Evolutionary conservation across 2,797 vertebrate genomes (phyloP).

Genomic region (Pseudochaenichthys georgianus): DNA sequence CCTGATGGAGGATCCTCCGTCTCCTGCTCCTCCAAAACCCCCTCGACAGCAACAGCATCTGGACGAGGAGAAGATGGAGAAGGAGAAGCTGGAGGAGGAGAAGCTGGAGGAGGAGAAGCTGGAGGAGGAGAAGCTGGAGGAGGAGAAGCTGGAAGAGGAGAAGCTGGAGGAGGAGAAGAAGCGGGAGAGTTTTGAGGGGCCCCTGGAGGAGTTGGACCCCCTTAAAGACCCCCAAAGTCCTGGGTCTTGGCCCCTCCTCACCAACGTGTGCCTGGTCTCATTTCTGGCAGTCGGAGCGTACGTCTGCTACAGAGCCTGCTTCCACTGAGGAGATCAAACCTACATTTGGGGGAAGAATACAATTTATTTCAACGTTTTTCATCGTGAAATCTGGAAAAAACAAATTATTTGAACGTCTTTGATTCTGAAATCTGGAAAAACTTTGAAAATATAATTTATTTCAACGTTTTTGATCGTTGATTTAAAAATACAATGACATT

Average conservation of each 20-base stretch:
- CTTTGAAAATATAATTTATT: no score
- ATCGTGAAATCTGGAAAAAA: no score
- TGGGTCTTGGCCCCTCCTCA: conserved; percentile 89
- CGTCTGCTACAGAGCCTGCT: conserved; percentile 93
- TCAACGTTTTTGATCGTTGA: no score
- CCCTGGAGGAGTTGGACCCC: conserved; percentile 23
- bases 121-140: conserved; percentile 27
- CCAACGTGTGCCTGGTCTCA: conserved; percentile 92
- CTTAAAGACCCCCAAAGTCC: conserved; percentile 60
- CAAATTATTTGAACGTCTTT: no score
- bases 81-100: conserved; percentile 30
- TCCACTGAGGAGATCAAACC: conserved; percentile 87
- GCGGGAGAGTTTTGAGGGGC: background rate
- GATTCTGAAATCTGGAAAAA: no score
- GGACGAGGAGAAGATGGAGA: conserved; percentile 37
- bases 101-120: conserved; percentile 6
- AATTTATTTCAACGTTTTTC: no score
- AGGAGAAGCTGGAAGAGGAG: background rate
- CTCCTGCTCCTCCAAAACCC: conserved; percentile 57
- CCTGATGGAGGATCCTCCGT: conserved; percentile 35
- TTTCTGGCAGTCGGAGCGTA: conserved; percentile 92
- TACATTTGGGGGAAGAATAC: no score
- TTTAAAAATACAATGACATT: no score
- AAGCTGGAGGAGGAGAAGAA: background rate
- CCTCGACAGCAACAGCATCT: conserved; percentile 17